Percentiles rank a stretch among this genome's conserved stretches.
phyloP scores from a whole-genome alignment of 2,888 invertebrate species.

The Phymatocera aterrima region DNA sequence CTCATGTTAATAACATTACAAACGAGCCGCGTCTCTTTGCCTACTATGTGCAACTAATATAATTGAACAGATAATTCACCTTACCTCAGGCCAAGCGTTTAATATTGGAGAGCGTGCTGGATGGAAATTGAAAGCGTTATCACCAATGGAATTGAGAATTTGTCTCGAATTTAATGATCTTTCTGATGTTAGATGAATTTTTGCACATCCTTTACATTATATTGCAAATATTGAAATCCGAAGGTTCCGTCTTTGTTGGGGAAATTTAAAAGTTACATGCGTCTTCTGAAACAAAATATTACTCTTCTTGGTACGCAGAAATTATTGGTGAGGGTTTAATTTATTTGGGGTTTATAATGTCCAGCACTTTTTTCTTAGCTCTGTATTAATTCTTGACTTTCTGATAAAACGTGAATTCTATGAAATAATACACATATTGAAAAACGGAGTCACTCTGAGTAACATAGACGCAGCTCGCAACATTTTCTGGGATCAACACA shows the following conservation, averaged over 20 bases:
- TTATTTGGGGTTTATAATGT: constrained; percentile 8
- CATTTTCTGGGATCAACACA: constrained; percentile 64
- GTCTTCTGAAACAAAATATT: not conserved
- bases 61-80: constrained; percentile 21
- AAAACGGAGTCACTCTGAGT: constrained; percentile 11
- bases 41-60: constrained; percentile 24
- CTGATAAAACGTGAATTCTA: not conserved
- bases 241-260: too few relatives aligned
- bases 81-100: constrained; percentile 38
- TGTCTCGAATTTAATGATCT: not conserved
- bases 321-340: not conserved
- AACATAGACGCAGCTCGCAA: constrained; percentile 63
- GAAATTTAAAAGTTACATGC: too few relatives aligned
- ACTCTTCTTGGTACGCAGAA: not conserved
- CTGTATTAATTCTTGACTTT: constrained; percentile 15
- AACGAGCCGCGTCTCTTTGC: constrained; percentile 63
- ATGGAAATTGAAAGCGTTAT: constrained; percentile 25
- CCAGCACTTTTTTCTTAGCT: constrained; percentile 37
- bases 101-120: constrained; percentile 35
- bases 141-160: too few relatives aligned
- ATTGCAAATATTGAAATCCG: not conserved
- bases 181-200: not conserved
- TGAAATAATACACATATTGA: not conserved
- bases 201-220: not conserved
- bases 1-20: constrained; percentile 66